Conservation (phyloP, 1,140 invertebrate species). For the Drosophila guanche region DNA sequence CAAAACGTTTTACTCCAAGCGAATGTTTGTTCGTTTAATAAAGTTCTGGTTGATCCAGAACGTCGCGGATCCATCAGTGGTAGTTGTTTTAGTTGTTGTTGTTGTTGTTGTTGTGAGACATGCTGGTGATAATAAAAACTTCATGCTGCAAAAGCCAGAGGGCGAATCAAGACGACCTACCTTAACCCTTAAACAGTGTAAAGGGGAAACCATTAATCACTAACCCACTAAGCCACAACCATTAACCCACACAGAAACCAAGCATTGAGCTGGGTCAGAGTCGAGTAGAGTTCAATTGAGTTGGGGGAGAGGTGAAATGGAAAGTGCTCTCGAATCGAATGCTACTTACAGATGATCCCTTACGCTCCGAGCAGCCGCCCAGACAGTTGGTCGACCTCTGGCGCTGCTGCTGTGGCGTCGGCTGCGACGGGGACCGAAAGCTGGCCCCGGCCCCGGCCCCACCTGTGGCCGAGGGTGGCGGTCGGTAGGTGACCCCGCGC, state of each 20-base stretch:
- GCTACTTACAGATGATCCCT: conserved; percentile 86
- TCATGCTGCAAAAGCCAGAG: conserved; percentile 42
- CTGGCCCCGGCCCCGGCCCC: conserved; percentile 83
- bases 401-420: conserved; percentile 60
- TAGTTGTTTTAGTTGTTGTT: conserved; percentile 37
- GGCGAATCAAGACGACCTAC: conserved; percentile 38
- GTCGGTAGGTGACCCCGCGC: conserved; percentile 84
- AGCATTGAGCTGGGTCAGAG: too few species aligned
- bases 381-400: conserved; percentile 85
- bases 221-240: not conserved
- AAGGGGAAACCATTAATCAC: not conserved
- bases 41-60: conserved; percentile 24
- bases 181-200: not conserved
- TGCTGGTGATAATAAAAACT: conserved; percentile 42
- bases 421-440: conserved; percentile 80
- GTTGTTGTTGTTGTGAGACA: conserved; percentile 41
- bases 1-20: not conserved
- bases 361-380: conserved; percentile 86
- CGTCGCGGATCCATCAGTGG: conserved; percentile 10
- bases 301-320: conserved; percentile 2
- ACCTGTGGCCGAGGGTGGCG: conserved; percentile 69
- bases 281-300: too few species aligned
- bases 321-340: not conserved
- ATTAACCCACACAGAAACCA: not conserved
- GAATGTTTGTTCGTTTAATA: too few species aligned